Evolutionary conservation across 2,888 invertebrate genomes (phyloP), one percentile per base, ranked within the genome.

Genomic region (Dryococelus australis): DNA sequence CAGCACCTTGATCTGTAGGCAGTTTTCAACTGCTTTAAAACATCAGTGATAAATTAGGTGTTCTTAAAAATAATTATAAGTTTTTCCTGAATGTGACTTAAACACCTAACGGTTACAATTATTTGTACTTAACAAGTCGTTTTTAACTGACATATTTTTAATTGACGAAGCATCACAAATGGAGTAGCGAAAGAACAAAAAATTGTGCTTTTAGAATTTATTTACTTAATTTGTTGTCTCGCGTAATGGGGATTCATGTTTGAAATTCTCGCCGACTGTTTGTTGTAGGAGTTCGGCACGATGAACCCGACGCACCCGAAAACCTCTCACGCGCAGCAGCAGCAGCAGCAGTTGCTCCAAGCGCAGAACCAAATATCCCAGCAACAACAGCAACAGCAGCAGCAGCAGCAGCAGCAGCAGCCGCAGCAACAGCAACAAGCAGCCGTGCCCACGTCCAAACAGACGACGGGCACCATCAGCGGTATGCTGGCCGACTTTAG

Each of bases 241-340:
- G 3, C 24, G 12, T 1, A 27, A 28, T 28, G 16, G 16, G 16
- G 13, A 27, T 26, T 83, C 35, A 16, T 12, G 28, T 83, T 0
- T 83, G 16, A 43, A 83, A 28, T 35, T 83, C 87, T 85, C 86
- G 87, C 87, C 20, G 84, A 65, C 79, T 87, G 85, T 43, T 27
- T 87, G 88, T 88, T 88, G 85, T 87, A 89, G 89, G 89, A 89
- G 28, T 85, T 87, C 27, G 86, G 85, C 65, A 86, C 85, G 47
- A 53, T 88, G 43, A 88, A 88, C 53, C 88, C 90, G 90, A 87
- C 90, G 89, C 47, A 87, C 88, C 84, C 89, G 53, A 90, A 93
- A 95, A 51, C 93, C 95, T 47, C 94, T 95, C 91, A 95, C 95
- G 92, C 94, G 81, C 92, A 92, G 51, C 94, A 94, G 90, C 93